phyloP scores from a whole-genome alignment of 2,888 invertebrate genomes.

The Lucinisca nassula region DNA sequence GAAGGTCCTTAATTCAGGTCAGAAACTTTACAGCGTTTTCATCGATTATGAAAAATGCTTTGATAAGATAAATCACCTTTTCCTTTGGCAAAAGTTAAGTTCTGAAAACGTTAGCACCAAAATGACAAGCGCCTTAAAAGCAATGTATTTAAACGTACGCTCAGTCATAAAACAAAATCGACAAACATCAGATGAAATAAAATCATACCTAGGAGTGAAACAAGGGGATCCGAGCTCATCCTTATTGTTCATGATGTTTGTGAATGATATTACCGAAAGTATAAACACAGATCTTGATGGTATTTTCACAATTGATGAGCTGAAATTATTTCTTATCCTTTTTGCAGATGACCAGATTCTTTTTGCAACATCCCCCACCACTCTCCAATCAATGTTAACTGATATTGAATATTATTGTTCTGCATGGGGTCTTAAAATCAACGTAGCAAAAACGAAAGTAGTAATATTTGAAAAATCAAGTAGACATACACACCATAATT shows the following conservation, averaged over 20 bases:
- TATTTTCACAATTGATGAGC: neutral
- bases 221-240: conserved; percentile 2
- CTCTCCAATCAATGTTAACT: conserved; percentile 10
- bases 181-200: neutral
- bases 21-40: neutral
- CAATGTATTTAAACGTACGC: neutral
- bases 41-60: conserved; percentile 10
- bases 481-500: neutral
- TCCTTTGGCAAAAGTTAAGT: neutral
- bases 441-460: neutral
- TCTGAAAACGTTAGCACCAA: neutral
- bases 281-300: conserved; percentile 4
- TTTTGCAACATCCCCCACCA: neutral
- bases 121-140: neutral
- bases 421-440: neutral
- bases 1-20: neutral
- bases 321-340: neutral
- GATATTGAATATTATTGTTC: conserved; percentile 7
- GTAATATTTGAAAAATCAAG: neutral
- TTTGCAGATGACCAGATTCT: conserved; percentile 4
- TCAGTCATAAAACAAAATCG: neutral
- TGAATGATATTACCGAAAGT: conserved; percentile 1
- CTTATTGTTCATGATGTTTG: conserved; percentile 7
- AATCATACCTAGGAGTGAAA: neutral
- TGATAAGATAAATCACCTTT: neutral